Base-by-base conservation (phyloP, 2,797 vertebrate genomes). In the Myotis findleyi region DNA sequence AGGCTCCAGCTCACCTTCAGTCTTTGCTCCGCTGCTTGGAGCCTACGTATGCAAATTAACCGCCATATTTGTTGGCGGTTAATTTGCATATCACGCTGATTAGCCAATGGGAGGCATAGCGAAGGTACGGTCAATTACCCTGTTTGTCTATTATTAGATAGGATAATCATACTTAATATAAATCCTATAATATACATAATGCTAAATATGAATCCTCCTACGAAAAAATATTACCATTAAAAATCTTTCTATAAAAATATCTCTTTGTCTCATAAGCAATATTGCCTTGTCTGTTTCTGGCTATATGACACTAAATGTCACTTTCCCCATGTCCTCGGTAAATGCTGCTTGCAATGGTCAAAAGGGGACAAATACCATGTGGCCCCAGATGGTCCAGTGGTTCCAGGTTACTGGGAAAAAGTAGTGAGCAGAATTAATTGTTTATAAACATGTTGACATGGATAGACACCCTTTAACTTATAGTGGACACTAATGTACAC, bases 371-470 rank as follows among this genome's bases (percentile, higher is more conserved):
- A 79, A 41, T 18, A 30, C 55, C 83, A 33, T 0, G 27, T 11
- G 53, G 71, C 68, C 4, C 0, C 13, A 53, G 90, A 44, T 14
- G 23, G 92, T 64, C 82, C 66, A 21, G 87, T 51, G 80, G 87
- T 64, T 47, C 49, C 23, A 3, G 3, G 44, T 85, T 57, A 27
- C 84, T 23, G n/a, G 47, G 38, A 55, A 64, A 81, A 23, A 53
- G 89, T 0, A 49, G 69, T 57, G 91, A 91, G 76, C 73, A 64
- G 92, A 21, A 49, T 82, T 83, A 86, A 86, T 38, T 79, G 84
- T 77, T 5, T 72, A 81, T 64, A 75, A 75, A 94, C 92, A 55
- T 57, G 9, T 6, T 76, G 92, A 92, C 69, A 75, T 66, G 72
- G 95, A 89, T 0, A 47, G 96, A 91, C 77, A 64, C 36, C 80